Evolutionary conservation across 1,140 invertebrate species (phyloP).

Genomic region (Drosophila setifemur): DNA sequence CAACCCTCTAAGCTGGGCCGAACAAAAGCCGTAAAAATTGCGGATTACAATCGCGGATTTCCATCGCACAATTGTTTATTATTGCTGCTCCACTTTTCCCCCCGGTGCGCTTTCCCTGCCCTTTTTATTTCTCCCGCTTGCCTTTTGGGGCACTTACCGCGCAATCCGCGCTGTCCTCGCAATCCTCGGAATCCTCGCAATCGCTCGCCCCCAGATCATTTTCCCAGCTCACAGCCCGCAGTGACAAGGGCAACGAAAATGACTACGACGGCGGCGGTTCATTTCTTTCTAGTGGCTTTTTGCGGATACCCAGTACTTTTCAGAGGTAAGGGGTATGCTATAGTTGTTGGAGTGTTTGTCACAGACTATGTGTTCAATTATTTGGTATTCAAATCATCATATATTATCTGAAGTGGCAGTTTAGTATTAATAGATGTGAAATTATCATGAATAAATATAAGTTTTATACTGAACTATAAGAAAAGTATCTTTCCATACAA

Average conservation of each 20-base stretch:
- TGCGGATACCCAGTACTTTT: too few species aligned
- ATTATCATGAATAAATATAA: too few species aligned
- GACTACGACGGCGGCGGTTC: conserved; percentile 30
- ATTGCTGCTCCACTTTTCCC: conserved; percentile 64
- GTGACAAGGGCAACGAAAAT: conserved; percentile 32
- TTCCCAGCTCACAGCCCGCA: neutral
- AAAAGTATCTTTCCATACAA: too few species aligned
- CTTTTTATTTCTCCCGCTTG: conserved; percentile 42
- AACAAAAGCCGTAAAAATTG: conserved; percentile 82
- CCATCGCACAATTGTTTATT: conserved; percentile 79
- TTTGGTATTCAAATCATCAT: too few species aligned
- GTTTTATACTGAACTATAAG: too few species aligned
- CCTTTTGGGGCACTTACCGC: conserved; percentile 17
- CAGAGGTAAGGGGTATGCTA: neutral
- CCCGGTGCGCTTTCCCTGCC: conserved; percentile 8
- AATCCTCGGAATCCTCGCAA: conserved; percentile 4
- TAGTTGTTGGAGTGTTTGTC: too few species aligned
- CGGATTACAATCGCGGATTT: conserved; percentile 82
- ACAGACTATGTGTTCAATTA: too few species aligned
- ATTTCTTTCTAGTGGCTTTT: conserved; percentile 38
- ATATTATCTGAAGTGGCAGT: too few species aligned
- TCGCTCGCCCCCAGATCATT: neutral
- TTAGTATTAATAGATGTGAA: too few species aligned
- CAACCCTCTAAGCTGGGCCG: too few species aligned
- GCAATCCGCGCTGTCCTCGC: neutral